These are phyloP conservation scores for Tauraco erythrolophus DNA, from an alignment of 2,113 vertebrate species.

Conservation along the genomic window DNA sequence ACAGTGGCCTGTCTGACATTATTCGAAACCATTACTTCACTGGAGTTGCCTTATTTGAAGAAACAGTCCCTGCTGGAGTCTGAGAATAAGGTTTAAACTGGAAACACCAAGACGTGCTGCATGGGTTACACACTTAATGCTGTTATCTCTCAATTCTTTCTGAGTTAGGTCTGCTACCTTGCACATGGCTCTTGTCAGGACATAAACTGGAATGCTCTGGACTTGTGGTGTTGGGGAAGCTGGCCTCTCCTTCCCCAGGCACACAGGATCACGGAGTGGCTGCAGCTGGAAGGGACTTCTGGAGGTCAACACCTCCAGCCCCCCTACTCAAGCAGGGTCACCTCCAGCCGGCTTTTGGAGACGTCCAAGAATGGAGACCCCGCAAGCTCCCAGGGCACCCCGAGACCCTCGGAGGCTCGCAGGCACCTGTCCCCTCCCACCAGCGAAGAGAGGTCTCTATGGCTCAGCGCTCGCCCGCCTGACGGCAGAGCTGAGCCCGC, in stretches of 20 bases:
- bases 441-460: too few relatives aligned
- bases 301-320: background rate
- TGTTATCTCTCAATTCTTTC: background rate
- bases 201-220: background rate
- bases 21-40: background rate
- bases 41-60: background rate
- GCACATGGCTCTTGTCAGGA: background rate
- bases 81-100: background rate
- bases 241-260: background rate
- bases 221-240: background rate
- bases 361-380: background rate
- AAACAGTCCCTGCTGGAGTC: background rate
- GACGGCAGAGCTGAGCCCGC: background rate
- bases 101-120: background rate
- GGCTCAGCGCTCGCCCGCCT: background rate
- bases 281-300: fast-evolving
- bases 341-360: background rate
- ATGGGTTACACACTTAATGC: fast-evolving
- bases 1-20: fast-evolving
- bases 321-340: background rate
- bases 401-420: background rate
- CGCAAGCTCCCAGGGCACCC: background rate
- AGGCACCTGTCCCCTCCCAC: background rate
- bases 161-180: background rate
- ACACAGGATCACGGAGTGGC: background rate